Conservation (phyloP, 2,888 invertebrate species). For the Tinea semifulvella region DNA sequence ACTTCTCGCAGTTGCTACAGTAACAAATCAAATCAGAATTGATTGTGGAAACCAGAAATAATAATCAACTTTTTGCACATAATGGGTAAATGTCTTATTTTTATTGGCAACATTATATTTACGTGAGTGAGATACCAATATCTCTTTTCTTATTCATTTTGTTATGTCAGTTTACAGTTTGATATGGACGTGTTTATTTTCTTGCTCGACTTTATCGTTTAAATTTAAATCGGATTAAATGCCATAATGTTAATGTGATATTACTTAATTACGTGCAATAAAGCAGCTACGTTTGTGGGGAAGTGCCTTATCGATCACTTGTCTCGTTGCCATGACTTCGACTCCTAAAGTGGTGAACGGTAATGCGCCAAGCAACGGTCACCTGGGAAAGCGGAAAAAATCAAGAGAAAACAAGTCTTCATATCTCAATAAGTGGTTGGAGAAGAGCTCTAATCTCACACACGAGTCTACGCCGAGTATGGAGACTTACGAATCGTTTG, state of each 20-base stretch:
- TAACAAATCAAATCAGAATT: too few species aligned
- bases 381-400: constrained; percentile 60
- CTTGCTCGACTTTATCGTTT: not conserved
- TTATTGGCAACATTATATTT: too few species aligned
- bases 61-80: too few species aligned
- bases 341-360: constrained; percentile 54
- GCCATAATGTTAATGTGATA: constrained; percentile 8
- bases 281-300: not conserved
- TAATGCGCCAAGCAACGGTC: constrained; percentile 43
- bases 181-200: constrained; percentile 5
- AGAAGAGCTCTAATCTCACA: constrained; percentile 54
- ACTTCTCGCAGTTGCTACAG: too few species aligned
- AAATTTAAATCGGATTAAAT: constrained; percentile 12
- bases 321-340: constrained; percentile 42
- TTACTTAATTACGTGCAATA: constrained; percentile 3
- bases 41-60: too few species aligned
- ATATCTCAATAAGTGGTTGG: constrained; percentile 60
- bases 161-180: not conserved
- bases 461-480: constrained; percentile 46
- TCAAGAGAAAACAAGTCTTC: constrained; percentile 48
- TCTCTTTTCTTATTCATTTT: too few species aligned
- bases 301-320: not conserved
- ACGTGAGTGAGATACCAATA: too few species aligned
- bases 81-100: too few species aligned
- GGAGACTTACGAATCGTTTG: constrained; percentile 45